These are phyloP conservation scores for Epinotia demarniana DNA, from an alignment of 2,888 invertebrate species.

Conservation along the genomic window DNA sequence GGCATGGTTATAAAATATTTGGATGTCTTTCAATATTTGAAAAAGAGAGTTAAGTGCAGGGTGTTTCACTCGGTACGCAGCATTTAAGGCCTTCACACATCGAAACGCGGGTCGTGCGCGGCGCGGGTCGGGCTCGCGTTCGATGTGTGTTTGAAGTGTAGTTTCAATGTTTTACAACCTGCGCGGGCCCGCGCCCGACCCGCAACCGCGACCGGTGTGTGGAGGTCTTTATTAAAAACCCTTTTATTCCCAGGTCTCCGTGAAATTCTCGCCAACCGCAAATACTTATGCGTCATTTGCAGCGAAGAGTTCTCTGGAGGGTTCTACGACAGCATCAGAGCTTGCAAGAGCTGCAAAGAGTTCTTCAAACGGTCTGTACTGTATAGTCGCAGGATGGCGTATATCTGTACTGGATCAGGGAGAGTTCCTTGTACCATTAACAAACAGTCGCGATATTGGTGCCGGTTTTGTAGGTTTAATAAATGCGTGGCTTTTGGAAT, in stretches of 20 bases:
- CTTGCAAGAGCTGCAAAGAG: conserved; percentile 68
- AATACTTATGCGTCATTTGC: conserved; percentile 60
- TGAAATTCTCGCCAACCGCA: conserved; percentile 22
- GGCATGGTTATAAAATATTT: too few species aligned
- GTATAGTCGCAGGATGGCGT: conserved; percentile 54
- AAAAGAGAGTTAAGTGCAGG: not conserved
- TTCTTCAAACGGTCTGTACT: conserved; percentile 68
- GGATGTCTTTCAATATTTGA: not conserved
- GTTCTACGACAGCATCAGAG: conserved; percentile 61
- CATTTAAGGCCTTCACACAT: too few species aligned
- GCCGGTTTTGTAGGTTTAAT: conserved; percentile 59
- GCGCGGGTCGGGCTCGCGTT: too few species aligned
- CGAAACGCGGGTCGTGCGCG: too few species aligned
- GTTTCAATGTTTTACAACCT: too few species aligned
- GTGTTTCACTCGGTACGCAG: not conserved
- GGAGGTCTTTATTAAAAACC: not conserved
- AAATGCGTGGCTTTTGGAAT: conserved; percentile 63
- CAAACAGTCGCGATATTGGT: conserved; percentile 57
- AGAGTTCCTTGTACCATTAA: conserved; percentile 54
- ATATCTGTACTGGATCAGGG: conserved; percentile 52
- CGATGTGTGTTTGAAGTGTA: too few species aligned
- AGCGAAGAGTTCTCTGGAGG: conserved; percentile 58
- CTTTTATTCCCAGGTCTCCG: conserved; percentile 9
- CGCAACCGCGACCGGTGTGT: too few species aligned
- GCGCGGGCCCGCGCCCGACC: too few species aligned